Evolutionary conservation across 2,888 invertebrate genomes (phyloP).

Genomic region (Cordilura impudica): DNA sequence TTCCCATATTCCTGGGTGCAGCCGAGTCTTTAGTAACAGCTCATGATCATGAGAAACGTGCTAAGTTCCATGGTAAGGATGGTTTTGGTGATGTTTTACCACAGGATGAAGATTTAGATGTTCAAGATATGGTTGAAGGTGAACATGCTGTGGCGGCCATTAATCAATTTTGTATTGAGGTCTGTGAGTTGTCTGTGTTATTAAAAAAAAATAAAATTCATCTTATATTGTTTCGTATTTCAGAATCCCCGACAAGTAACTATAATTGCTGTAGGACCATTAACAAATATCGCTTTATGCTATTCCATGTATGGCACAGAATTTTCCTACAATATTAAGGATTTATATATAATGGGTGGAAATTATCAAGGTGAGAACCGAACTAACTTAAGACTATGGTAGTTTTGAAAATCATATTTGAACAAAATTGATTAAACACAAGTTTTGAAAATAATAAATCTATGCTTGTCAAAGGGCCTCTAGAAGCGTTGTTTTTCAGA

Average conservation of each 20-base stretch:
- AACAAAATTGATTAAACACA: too few species aligned
- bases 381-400: neutral
- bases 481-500: too few species aligned
- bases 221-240: constrained; percentile 13
- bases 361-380: constrained; percentile 81
- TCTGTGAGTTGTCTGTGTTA: constrained; percentile 66
- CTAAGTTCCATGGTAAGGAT: constrained; percentile 82
- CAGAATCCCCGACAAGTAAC: constrained; percentile 80
- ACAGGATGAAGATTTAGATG: constrained; percentile 76
- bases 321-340: constrained; percentile 82
- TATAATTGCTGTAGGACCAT: constrained; percentile 84
- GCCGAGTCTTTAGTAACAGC: constrained; percentile 77
- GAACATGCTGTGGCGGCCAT: constrained; percentile 82
- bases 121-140: constrained; percentile 78
- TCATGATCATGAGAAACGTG: constrained; percentile 73
- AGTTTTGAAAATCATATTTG: too few species aligned
- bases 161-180: constrained; percentile 81
- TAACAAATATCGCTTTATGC: constrained; percentile 89
- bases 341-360: constrained; percentile 88
- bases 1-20: constrained; percentile 85
- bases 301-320: constrained; percentile 82
- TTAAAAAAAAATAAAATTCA: neutral
- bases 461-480: too few species aligned
- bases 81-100: constrained; percentile 84
- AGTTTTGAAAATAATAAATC: too few species aligned